Base-by-base conservation (phyloP, 2,113 vertebrate species). In the Cavia porcellus region DNA sequence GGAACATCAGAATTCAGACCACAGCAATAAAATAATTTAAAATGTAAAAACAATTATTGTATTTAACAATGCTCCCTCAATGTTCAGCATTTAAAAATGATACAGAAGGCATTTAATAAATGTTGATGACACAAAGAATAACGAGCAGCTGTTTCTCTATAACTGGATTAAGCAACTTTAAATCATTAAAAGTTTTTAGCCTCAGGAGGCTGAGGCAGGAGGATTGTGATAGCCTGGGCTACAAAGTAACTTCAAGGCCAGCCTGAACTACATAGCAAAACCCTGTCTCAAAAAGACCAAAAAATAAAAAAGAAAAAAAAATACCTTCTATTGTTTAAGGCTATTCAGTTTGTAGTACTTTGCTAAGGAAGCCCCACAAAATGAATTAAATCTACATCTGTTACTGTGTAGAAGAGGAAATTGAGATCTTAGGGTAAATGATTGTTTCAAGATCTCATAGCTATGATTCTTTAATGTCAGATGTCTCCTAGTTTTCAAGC, bases 361-460 rank as follows among this genome's bases (percentile, higher is more conserved):
- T 42, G 20, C 59, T 50, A n/a, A 14, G 64, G 38, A 25, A 89
- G 45, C 1, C 3, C 22, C n/a, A n/a, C 55, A 28, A 64, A 86
- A 79, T 61, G 30, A 74, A 79, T 22, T 57, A 45, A 28, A 7
- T 17, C 20, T 38, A 59, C 47, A 7, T 14, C 22, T 1, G 77
- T 82, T 64, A 42, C 2, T 81, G 28, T 75, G 11, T 35, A 17
- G 66, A 45, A 45, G 35, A 92, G n/a, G 35, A 83, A 42, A 64
- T 22, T 70, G n/a, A 10, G 2, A 59, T 70, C 20, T 57, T 24
- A 4, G 32, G 22, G 42, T 86, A 86, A 72, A 45, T 93, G 45
- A 95, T 93, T 72, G 81, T 89, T 77, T 92, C 59, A 86, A 66
- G 28, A 79, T 72, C 32, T 79, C 28, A 93, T 30, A 92, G 38